Evolutionary conservation across 2,113 vertebrate genomes (phyloP).

Genomic region (Ceratotherium simum): DNA sequence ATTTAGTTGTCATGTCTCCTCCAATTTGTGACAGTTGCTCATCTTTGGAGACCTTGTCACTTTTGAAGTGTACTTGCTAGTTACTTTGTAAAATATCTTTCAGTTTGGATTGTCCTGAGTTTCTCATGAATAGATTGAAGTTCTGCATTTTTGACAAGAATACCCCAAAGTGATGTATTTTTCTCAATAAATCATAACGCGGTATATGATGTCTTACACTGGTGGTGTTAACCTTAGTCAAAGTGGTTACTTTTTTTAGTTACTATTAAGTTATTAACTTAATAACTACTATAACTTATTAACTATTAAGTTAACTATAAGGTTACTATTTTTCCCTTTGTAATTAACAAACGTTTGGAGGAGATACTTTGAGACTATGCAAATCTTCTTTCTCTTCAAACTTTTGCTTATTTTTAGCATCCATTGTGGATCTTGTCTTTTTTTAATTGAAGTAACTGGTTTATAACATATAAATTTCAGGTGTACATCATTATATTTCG

Average conservation of each 20-base stretch:
- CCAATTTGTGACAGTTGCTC: not conserved
- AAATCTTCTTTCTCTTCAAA: not conserved
- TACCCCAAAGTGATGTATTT: not conserved
- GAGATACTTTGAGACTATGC: not conserved
- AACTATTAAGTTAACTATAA: no score
- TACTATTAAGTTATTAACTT: no score
- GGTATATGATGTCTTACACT: not conserved
- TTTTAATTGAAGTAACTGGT: no score
- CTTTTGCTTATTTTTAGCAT: not conserved
- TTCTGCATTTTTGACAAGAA: not conserved
- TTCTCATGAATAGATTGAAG: not conserved
- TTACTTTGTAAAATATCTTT: slow-evolving; percentile 38
- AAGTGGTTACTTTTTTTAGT: not conserved
- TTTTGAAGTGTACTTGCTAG: not conserved
- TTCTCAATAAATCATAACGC: not conserved
- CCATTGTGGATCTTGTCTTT: not conserved
- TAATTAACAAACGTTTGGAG: slow-evolving; percentile 29
- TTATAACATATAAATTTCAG: no score
- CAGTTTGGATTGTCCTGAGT: not conserved
- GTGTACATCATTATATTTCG: no score
- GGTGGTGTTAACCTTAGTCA: not conserved
- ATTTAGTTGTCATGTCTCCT: not conserved
- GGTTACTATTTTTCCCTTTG: not conserved
- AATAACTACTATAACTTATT: no score
- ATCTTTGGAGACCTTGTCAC: not conserved